Evolutionary conservation across 64 coral and sea anemone genomes (phyloP).

Genomic region (Porites lutea): DNA sequence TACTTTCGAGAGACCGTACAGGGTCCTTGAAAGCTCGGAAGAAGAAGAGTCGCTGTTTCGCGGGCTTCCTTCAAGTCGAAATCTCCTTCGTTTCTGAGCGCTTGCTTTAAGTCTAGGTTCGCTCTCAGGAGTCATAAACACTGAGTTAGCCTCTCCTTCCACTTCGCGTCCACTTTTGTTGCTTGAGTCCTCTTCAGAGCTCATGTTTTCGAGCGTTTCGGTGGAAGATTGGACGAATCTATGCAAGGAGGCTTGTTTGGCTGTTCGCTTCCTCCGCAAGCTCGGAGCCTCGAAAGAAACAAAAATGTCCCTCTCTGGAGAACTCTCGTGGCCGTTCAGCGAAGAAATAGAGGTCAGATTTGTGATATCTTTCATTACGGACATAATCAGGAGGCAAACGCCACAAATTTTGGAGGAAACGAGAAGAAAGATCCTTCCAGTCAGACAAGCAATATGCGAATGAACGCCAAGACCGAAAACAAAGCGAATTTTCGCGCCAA

Average conservation of each 20-base stretch:
- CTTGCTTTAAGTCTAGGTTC: neutral
- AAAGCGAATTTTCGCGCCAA: conserved; percentile 77
- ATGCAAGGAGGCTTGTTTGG: conserved; percentile 17
- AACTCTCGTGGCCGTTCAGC: conserved; percentile 28
- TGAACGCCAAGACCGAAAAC: conserved; percentile 46
- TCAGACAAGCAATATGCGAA: neutral
- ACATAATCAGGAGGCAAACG: conserved; percentile 39
- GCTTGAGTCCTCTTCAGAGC: conserved; percentile 40
- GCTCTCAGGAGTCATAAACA: conserved; percentile 60
- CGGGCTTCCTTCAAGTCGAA: conserved; percentile 42
- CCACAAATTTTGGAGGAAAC: neutral
- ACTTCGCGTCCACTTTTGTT: conserved; percentile 35
- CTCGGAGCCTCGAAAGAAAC: conserved; percentile 50
- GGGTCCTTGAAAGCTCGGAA: conserved; percentile 26
- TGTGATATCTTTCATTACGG: conserved; percentile 80
- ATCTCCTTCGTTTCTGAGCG: conserved; percentile 35
- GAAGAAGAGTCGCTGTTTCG: neutral
- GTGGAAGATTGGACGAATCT: neutral
- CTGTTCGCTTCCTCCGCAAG: conserved; percentile 43
- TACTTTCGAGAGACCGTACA: conserved; percentile 70
- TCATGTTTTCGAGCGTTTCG: neutral
- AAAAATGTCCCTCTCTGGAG: conserved; percentile 76
- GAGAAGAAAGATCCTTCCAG: too few relatives aligned
- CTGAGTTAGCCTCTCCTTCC: conserved; percentile 13
- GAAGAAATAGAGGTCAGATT: conserved; percentile 49